phyloP scores from a whole-genome alignment of 2,888 invertebrate genomes.

The Himalopsyche japonica region DNA sequence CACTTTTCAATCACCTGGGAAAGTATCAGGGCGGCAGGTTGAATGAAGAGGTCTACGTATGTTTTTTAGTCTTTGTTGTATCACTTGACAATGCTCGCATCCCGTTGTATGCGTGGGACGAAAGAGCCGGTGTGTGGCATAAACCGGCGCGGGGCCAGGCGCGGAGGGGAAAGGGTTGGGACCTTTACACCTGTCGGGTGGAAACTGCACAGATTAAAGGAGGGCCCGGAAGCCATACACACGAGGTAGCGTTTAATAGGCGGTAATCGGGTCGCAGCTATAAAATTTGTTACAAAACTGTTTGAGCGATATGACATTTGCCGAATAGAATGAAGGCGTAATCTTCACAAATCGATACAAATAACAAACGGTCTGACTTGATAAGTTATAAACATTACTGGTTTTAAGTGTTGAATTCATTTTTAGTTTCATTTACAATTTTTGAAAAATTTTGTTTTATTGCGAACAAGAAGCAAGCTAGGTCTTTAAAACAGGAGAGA shows the following conservation, averaged over 20 bases:
- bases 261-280: neutral
- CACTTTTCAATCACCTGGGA: neutral
- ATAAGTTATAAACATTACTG: too few relatives aligned
- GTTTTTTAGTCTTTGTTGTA: neutral
- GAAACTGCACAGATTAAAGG: neutral
- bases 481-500: too few relatives aligned
- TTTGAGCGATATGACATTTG: neutral
- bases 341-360: neutral
- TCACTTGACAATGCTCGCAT: neutral
- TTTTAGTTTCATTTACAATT: too few relatives aligned
- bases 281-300: neutral
- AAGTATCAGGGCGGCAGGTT: neutral
- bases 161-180: neutral
- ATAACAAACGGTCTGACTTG: too few relatives aligned
- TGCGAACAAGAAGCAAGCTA: too few relatives aligned
- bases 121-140: neutral
- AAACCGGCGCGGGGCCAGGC: neutral
- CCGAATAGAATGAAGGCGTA: neutral
- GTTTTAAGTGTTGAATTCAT: too few relatives aligned
- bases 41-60: neutral
- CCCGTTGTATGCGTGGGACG: neutral
- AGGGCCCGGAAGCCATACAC: neutral
- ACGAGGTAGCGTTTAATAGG: neutral
- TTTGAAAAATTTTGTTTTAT: too few relatives aligned
- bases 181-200: neutral